Base-by-base conservation (phyloP, 2,888 invertebrate genomes). In the Synergus umbraculus region DNA sequence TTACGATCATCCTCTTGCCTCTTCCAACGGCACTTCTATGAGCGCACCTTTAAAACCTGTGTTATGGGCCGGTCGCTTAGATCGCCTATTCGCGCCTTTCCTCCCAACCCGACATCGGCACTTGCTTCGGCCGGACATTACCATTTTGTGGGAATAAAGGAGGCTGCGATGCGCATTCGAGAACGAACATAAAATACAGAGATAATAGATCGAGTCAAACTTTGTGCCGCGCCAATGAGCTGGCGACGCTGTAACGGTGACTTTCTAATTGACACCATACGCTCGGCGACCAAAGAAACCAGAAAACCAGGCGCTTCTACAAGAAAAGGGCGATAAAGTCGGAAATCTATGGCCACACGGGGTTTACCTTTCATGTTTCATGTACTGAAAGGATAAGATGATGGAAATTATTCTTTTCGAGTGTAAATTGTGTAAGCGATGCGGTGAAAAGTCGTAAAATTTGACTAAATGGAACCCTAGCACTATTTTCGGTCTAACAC, bases 1-100 rank as follows among this genome's bases (percentile, higher is more conserved):
- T 89, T 89, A 89, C 88, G 81, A 89, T 89, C 89, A 84, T 85
- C 79, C 29, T 29, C 29, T 29, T 29, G 78, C 77, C 54, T 78
- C 29, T 29, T 67, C 63, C 81, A 54, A 41, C 64, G 77, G 78
- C 79, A 82, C 81, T 79, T 81, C 66, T 79, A 76, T 66, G 76
- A 69, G 44, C 44, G 46, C 78, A 18, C 69, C 69, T 22, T 69
- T 22, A 54, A 22, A 58, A 29, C 73, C 15, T 46, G 10, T 54
- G 49, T 49, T 73, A 73, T 29, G 49, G 13, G 44, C 73, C 49
- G 29, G n/a, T 18, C 15, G 15, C n/a, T 18, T 43, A 44, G 46
- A 18, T 67, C 44, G 54, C 46, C 13, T 65, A n/a, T 63, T 65
- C 65, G 37, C 65, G 29, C 63, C 60, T 76, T 43, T 46, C 54